phyloP scores from a whole-genome alignment of 2,113 vertebrate genomes.

The Megaceryle maxima region DNA sequence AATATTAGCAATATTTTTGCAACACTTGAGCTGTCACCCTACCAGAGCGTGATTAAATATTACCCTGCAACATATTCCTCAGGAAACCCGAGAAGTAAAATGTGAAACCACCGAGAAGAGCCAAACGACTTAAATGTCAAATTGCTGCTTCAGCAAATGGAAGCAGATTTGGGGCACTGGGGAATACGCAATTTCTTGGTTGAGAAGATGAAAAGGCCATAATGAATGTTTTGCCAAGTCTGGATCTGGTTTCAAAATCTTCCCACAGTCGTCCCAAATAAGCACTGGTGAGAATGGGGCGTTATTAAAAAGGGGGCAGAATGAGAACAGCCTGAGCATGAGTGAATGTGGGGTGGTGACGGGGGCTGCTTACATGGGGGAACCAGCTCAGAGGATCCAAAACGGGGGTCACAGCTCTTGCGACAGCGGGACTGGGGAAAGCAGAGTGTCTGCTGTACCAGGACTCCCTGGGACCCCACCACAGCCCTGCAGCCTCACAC shows the following conservation, averaged over 20 bases:
- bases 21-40: not conserved
- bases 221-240: conserved; percentile 34
- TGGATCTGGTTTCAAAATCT: not conserved
- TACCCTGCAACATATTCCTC: not conserved
- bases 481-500: not conserved
- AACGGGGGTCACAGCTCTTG: not conserved
- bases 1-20: not conserved
- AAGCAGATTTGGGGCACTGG: conserved; percentile 1
- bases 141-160: conserved; percentile 45
- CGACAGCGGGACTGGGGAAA: accelerated
- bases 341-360: not conserved
- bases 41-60: not conserved
- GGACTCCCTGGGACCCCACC: not conserved
- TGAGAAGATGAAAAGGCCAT: conserved; percentile 1
- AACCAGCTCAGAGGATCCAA: not conserved
- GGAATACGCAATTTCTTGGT: not conserved
- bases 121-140: not conserved
- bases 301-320: not conserved
- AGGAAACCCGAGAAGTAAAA: not conserved
- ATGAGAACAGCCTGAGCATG: not conserved
- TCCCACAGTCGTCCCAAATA: conserved; percentile 33
- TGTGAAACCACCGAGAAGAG: not conserved
- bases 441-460: accelerated
- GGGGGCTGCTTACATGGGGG: accelerated
- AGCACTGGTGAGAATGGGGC: not conserved